A percentile compares a stretch with the other conserved stretches of the same genome.
These are phyloP conservation scores for Engystomops pustulosus DNA, from an alignment of 2,113 vertebrate species.

Conservation along the genomic window DNA sequence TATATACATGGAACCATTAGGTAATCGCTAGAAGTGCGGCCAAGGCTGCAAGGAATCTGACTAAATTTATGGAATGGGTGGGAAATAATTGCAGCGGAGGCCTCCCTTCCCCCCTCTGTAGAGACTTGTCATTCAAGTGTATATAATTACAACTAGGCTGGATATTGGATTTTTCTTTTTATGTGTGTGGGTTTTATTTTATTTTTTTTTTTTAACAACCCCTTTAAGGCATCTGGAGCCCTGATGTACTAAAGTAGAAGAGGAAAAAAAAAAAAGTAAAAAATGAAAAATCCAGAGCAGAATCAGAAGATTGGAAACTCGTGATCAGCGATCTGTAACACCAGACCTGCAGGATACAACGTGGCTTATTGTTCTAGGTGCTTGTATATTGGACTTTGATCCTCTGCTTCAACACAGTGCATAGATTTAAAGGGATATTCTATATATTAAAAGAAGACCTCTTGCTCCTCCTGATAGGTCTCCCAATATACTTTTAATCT, in stretches of 20 bases:
- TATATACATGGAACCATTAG: constrained; percentile 1
- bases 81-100: not conserved
- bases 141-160: no score
- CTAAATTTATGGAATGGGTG: not conserved
- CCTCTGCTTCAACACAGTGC: not conserved
- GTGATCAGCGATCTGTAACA: not conserved
- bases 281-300: no score
- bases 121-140: no score
- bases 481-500: no score
- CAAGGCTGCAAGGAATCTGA: not conserved
- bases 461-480: no score
- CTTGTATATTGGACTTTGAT: not conserved
- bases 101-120: constrained; percentile 19
- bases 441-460: no score
- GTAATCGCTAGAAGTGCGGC: not conserved
- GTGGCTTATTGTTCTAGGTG: not conserved
- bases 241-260: no score
- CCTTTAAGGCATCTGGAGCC: no score
- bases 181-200: no score
- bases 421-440: not conserved
- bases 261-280: no score
- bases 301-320: not conserved
- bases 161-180: no score
- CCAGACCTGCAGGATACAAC: not conserved
- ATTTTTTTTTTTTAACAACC: no score